Base-by-base conservation (phyloP, 2,888 invertebrate genomes). In the Thumatha senex region DNA sequence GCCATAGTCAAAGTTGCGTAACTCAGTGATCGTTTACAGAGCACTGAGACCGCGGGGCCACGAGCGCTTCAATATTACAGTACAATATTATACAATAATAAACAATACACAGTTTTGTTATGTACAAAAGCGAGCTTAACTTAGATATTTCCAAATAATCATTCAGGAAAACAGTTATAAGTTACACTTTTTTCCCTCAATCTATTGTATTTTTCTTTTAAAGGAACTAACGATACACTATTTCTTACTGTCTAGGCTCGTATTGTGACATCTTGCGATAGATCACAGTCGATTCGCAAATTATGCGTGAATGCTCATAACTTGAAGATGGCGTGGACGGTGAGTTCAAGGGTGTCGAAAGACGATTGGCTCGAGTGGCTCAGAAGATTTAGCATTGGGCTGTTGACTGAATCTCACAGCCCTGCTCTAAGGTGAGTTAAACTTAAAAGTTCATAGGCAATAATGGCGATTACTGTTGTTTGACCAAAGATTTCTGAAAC, bases 341-440 rank as follows among this genome's bases (percentile, higher is more conserved):
- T 97, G 0, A 96, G 96, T 29, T 93, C 98, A 47, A 93, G 98
- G 54, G 98, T 98, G 0, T 98, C 98, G 0, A 98, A 98, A 81
- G 99, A 99, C 71, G 99, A 99, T 85, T 99, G 99, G 99, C 92
- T 98, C 41, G 99, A 99, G 81, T 99, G 99, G 99, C 86, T 99
- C 45, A 93, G 97, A 39, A 93, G 98, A 39, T 92, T 99, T 52
- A 98, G 98, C 54, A 97, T 98, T 59, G 98, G 98, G 46, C 92
- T 99, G 30, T 92, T 99, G 8, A 98, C 98, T 64, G 98, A 98
- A 78, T 98, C 98, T 0, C 98, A 98, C 1, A 98, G 98, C 31
- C 98, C 98, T 7, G 98, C 99, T 0, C 87, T 99, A 18, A 93
- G 94, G 93, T 93, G n/a, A n/a, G n/a, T n/a, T n/a, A n/a, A n/a